phyloP scores from a whole-genome alignment of 2,888 invertebrate genomes.

The Spilosoma lubricipeda region DNA sequence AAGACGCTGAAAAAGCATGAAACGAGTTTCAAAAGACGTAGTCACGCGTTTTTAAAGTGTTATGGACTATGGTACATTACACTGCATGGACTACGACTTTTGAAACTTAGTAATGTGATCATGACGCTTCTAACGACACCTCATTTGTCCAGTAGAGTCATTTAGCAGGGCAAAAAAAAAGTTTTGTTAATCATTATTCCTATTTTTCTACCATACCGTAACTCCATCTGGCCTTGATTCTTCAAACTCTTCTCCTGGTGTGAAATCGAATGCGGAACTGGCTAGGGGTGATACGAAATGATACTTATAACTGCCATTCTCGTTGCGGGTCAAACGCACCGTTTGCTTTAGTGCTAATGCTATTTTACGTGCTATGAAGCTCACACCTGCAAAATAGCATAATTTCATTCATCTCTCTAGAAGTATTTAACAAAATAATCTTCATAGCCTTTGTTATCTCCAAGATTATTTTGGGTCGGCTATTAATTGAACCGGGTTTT shows the following conservation, averaged over 20 bases:
- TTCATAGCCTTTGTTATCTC: no score
- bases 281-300: conserved; percentile 52
- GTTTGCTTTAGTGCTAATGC: conserved; percentile 57
- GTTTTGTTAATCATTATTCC: neutral
- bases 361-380: conserved; percentile 59
- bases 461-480: no score
- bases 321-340: conserved; percentile 56
- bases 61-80: no score
- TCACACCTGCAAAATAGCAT: conserved; percentile 50
- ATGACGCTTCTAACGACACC: no score
- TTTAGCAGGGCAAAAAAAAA: no score
- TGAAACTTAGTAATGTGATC: no score
- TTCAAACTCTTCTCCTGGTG: conserved; percentile 68
- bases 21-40: no score
- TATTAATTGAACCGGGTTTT: no score
- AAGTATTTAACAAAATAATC: neutral
- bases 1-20: no score
- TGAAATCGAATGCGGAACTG: conserved; percentile 54
- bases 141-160: no score
- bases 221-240: conserved; percentile 71
- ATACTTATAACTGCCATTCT: conserved; percentile 60
- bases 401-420: neutral
- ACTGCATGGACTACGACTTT: no score
- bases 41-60: no score
- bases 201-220: conserved; percentile 56